phyloP scores from a whole-genome alignment of 2,797 vertebrate genomes.

The Tamandua tetradactyla region DNA sequence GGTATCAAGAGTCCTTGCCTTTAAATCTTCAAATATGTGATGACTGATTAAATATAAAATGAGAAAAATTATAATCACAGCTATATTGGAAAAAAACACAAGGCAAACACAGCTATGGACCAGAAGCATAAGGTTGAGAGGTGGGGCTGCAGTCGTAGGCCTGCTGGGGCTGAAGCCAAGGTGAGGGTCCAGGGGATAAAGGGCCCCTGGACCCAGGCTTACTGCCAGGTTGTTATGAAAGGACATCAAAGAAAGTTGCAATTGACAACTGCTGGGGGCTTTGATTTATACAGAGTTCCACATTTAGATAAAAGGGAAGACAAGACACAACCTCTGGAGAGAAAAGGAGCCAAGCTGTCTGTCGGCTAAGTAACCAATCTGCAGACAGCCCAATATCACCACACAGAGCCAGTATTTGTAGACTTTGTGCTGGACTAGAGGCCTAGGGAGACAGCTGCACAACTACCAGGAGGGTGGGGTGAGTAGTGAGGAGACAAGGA shows the following conservation, averaged over 20 bases:
- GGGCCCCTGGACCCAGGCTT: background rate
- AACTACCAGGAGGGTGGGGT: too few relatives aligned
- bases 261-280: background rate
- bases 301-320: background rate
- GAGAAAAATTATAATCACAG: background rate
- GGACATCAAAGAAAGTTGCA: background rate
- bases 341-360: background rate
- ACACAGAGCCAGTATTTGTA: background rate
- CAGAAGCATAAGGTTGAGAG: background rate
- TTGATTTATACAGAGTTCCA: background rate
- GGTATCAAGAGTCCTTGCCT: background rate
- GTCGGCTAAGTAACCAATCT: background rate
- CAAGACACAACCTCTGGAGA: background rate
- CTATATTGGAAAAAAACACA: background rate
- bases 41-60: background rate
- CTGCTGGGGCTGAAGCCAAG: background rate
- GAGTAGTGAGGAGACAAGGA: too few relatives aligned
- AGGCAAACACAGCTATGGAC: background rate
- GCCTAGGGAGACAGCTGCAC: background rate
- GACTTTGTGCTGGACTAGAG: background rate
- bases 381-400: background rate
- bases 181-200: background rate
- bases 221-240: background rate
- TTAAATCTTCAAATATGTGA: constrained; percentile 38
- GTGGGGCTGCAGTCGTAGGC: background rate